Base-by-base conservation (phyloP, 2,113 vertebrate genomes). In the Eulacestoma nigropectus region DNA sequence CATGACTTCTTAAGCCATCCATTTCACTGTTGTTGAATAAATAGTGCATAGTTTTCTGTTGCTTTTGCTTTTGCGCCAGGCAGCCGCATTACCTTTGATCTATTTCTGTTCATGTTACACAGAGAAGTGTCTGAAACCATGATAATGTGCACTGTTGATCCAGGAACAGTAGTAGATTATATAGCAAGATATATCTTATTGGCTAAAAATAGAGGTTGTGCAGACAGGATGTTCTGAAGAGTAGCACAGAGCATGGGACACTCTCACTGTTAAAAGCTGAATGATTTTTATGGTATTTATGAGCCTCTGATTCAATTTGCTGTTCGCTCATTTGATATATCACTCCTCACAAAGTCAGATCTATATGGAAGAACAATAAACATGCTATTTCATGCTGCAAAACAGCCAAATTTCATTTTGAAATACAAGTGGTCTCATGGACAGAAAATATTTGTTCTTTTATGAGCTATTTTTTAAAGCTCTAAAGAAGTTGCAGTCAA, bases 131-230 rank as follows among this genome's bases (percentile, higher is more conserved):
- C 85, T 95, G 86, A 90, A 95, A 49, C 76, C 70, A 86, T 35
- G 83, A 84, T 75, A 96, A 96, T 91, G 69, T 90, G 57, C 73
- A 73, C 69, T 94, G 95, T 94, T 95, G 94, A 96, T 95, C 86
- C 80, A 87, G 57, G 76, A 94, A 92, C 56, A 87, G 80, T 49
- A 90, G 76, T 84, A 75, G 68, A 92, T 87, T 68, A 84, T 69
- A 90, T 26, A 86, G 80, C 80, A 90, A 78, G 57, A 92, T 92
- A 42, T 80, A 94, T 89, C 64, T 93, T 91, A 84, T 32, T 64
- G 44, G 50, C 65, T 95, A 93, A 96, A 96, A 92, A 89, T 68
- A 95, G 73, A 39, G 46, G 41, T 16, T 93, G 76, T 68, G n/a
- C 49, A 95, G 86, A 92, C 86, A 94, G 56, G 73, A 89, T 93